Evolutionary conservation across 2,113 vertebrate species (phyloP), one percentile per base, ranked within the genome.

Genomic region (Malurus alboscapulatus): DNA sequence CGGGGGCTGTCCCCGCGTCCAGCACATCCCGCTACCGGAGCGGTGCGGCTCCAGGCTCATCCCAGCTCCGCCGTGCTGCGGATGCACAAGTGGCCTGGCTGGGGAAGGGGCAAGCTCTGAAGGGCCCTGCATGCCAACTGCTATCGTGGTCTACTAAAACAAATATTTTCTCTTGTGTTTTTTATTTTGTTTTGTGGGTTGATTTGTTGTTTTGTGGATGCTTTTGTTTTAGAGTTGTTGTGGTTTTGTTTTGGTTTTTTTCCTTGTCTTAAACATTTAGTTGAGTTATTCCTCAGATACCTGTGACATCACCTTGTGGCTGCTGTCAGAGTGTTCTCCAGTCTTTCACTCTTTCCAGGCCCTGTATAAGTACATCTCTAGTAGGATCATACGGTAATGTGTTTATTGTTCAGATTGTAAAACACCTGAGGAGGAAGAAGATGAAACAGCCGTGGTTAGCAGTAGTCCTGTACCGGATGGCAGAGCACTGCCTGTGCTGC

Each of bases 111-210:
- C 29, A 2, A 30, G 36, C 21, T 14, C 67, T 12, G 87, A 15
- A 14, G 19, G 4, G 27, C 10, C 9, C 34, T 12, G 47, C 14
- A 1, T 26, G 10, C 20, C 22, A 9, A 1, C 47, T 4, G 0
- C 27, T 40, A 2, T 24, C 3, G 22, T 7, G 5, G 8, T 77
- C 17, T 80, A 1, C 30, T 69, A 9, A 57, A 88, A 7, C 16
- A 29, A 19, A 4, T 44, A 4, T 34, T 50, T 83, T 63, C 38
- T 54, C 67, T 12, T 54, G 11, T 20, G n/a, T 5, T 22, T 34
- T 59, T 18, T 11, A 7, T 36, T 76, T 69, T 42, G 7, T 45
- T 61, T 51, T 2, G 17, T 29, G 16, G 6, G 1, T 63, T 48
- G 24, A 4, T 59, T 68, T 61, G 7, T 47, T 57, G 32, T 3